Conservation (phyloP, 1,140 invertebrate species). For the Drosophila jambulina region DNA sequence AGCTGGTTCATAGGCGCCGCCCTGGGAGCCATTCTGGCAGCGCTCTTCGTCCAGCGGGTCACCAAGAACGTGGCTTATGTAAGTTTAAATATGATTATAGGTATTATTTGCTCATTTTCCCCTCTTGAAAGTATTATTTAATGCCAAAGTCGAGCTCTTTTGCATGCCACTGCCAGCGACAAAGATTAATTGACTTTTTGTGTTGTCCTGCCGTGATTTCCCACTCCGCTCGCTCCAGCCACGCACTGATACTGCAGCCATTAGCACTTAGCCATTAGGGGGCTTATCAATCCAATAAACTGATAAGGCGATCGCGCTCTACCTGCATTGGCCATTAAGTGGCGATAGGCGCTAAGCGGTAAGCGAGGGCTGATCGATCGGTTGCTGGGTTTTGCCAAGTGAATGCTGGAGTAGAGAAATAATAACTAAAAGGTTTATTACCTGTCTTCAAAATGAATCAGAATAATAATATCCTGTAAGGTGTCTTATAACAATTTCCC, state of each 20-base stretch:
- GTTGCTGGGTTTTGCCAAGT: slow-evolving; percentile 5
- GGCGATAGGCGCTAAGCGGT: slow-evolving; percentile 23
- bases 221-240: neutral
- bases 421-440: neutral
- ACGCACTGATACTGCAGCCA: slow-evolving; percentile 22
- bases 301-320: slow-evolving; percentile 57
- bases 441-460: no score
- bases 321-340: slow-evolving; percentile 64
- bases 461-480: neutral
- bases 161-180: neutral
- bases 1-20: slow-evolving; percentile 75
- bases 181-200: neutral
- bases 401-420: no score
- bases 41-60: slow-evolving; percentile 69
- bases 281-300: slow-evolving; percentile 52
- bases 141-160: neutral
- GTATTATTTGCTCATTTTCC: neutral
- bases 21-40: slow-evolving; percentile 62
- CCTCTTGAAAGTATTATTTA: neutral
- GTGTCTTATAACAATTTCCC: no score
- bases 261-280: slow-evolving; percentile 42
- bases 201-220: slow-evolving; percentile 5
- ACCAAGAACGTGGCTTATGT: slow-evolving; percentile 81
- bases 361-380: slow-evolving; percentile 50
- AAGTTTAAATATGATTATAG: slow-evolving; percentile 32